phyloP scores from a whole-genome alignment of 2,797 vertebrate species.

The Labroides dimidiatus region DNA sequence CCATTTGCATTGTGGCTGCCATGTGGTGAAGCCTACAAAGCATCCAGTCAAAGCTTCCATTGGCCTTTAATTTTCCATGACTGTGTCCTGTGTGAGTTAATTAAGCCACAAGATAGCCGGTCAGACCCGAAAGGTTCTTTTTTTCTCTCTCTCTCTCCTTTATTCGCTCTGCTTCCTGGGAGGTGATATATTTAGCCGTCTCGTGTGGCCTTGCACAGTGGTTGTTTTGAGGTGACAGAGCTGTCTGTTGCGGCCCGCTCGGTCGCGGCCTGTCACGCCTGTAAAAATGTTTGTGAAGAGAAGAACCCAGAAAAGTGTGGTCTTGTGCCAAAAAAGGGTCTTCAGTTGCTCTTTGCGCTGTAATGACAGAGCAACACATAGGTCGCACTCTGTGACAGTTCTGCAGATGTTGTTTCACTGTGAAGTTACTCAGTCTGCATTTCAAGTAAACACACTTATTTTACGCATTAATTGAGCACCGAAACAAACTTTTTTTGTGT shows the following conservation, averaged over 20 bases:
- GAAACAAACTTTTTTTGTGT: slow-evolving; percentile 42
- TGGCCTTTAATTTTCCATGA: slow-evolving; percentile 80
- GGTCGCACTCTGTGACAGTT: slow-evolving; percentile 55
- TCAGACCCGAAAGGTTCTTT: slow-evolving; percentile 45
- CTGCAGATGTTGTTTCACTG: slow-evolving; percentile 18
- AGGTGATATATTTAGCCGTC: slow-evolving; percentile 81
- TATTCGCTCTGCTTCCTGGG: slow-evolving; percentile 57
- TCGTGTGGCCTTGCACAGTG: slow-evolving; percentile 75
- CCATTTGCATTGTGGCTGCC: slow-evolving; percentile 48
- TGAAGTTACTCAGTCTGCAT: slow-evolving; percentile 19
- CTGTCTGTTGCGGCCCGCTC: slow-evolving; percentile 76
- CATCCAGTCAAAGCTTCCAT: slow-evolving; percentile 59
- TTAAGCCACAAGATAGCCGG: slow-evolving; percentile 76
- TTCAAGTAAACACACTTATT: slow-evolving; percentile 44
- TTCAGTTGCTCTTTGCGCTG: slow-evolving; percentile 48
- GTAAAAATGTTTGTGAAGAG: slow-evolving; percentile 86
- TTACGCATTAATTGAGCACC: slow-evolving; percentile 25
- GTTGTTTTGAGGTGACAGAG: slow-evolving; percentile 79
- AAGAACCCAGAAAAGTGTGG: slow-evolving; percentile 76
- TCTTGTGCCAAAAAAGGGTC: slow-evolving; percentile 77
- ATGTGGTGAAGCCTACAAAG: slow-evolving; percentile 64
- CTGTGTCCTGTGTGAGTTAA: slow-evolving; percentile 77
- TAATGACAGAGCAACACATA: slow-evolving; percentile 78
- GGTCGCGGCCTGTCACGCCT: slow-evolving; percentile 78
- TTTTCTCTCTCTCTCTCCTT: background rate